Evolutionary conservation across 2,797 vertebrate species (phyloP).

Genomic region (Setipinna tenuifilis): DNA sequence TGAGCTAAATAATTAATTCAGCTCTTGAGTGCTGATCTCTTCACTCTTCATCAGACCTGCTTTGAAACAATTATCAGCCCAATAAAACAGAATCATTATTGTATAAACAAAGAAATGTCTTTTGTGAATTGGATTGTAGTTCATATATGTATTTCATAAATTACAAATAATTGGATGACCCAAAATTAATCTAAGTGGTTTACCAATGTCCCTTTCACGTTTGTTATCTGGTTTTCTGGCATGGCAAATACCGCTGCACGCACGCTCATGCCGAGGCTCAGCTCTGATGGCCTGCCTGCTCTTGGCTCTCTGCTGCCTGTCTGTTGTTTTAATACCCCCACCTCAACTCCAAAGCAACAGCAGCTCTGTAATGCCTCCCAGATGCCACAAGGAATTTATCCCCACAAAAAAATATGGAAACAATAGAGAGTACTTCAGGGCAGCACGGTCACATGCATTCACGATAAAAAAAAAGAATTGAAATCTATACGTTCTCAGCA

Average conservation of each 20-base stretch:
- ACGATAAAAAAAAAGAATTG: slow-evolving; percentile 11
- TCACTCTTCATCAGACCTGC: slow-evolving; percentile 15
- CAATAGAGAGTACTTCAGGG: slow-evolving; percentile 60
- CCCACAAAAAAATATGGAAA: slow-evolving; percentile 65
- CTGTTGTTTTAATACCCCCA: slow-evolving; percentile 61
- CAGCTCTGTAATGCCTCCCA: slow-evolving; percentile 65
- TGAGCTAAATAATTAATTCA: slow-evolving; percentile 24
- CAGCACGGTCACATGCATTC: slow-evolving; percentile 52
- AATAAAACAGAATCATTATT: slow-evolving; percentile 19
- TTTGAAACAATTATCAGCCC: slow-evolving; percentile 20
- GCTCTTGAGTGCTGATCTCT: slow-evolving; percentile 18
- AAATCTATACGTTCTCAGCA: slow-evolving; percentile 51
- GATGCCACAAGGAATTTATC: slow-evolving; percentile 66
- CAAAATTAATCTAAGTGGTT: background rate
- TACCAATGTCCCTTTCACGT: background rate
- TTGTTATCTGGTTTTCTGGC: background rate
- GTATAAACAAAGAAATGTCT: slow-evolving; percentile 13
- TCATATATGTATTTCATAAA: background rate
- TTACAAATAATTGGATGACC: slow-evolving; percentile 24
- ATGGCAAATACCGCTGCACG: background rate
- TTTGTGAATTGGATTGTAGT: background rate
- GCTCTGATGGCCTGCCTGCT: slow-evolving; percentile 48
- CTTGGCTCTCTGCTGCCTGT: slow-evolving; percentile 50
- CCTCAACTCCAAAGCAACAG: slow-evolving; percentile 60
- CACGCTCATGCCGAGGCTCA: background rate